Base-by-base conservation (phyloP, 2,888 invertebrate genomes). In the Philonicus albiceps region DNA sequence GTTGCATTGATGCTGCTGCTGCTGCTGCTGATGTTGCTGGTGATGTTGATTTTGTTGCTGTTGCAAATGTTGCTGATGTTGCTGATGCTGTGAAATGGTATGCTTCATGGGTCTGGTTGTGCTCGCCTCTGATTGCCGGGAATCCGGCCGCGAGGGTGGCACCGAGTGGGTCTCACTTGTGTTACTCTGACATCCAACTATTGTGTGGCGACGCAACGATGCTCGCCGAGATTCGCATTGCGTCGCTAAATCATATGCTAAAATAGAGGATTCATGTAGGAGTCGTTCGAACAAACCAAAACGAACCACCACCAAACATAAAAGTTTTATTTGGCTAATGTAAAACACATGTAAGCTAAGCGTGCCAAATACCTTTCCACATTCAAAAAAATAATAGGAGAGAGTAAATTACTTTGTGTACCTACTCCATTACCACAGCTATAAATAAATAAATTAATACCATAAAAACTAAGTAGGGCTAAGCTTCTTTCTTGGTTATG, bases 191-290 rank as follows among this genome's bases (percentile, higher is more conserved):
- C 92, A 94, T 87, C 95, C 94, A 89, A 94, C 95, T 22, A 94
- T 94, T 87, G 94, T 96, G 92, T 95, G 96, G 86, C 95, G 95
- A 85, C 95, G 93, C 93, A 94, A 93, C 34, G 95, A 95, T 75
- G 94, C 95, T 86, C 95, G 94, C 86, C 96, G 93, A 74, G 95
- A 95, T 86, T 96, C 96, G 90, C 96, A 95, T 91, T 96, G 96
- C 75, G 96, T 96, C 88, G 97, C 97, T 91, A 97, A 93, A 92
- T 97, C 97, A 91, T 97, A 97, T 75, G 96, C 96, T 95, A 43
- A 43, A 78, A 43, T 37, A 37, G 19, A 78, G 43, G 19, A 64
- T 19, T 64, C 27, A 64, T 64, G 64, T 64, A 64, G 64, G 11
- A 22, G 64, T 27, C n/a, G 3, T 8, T 64, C 64, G 64, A 64